Percentiles rank a stretch among this genome's conserved stretches.
These are phyloP conservation scores for Acrossocheilus fasciatus DNA, from an alignment of 2,797 vertebrate genomes.

Conservation along the genomic window DNA sequence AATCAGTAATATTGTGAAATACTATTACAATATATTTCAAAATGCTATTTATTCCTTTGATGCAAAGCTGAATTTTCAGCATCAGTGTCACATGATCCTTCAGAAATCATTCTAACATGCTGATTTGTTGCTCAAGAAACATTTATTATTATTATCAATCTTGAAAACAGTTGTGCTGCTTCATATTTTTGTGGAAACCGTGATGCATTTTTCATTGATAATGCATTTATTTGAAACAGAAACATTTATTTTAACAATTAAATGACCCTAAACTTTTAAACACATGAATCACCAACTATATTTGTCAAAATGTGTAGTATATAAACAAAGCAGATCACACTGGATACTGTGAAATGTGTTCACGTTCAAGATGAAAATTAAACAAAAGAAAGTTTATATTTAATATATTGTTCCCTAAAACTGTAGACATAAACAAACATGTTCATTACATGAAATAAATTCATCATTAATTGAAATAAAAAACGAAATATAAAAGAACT, in stretches of 20 bases:
- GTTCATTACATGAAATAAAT: too few species aligned
- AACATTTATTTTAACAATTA: background rate
- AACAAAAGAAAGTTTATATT: background rate
- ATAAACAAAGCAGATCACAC: background rate
- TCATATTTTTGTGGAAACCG: background rate
- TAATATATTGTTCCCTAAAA: background rate
- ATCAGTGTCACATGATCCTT: background rate
- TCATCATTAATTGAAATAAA: too few species aligned
- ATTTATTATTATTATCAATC: background rate
- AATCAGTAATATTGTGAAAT: background rate
- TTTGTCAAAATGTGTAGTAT: background rate
- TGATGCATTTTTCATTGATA: background rate
- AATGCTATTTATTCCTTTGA: background rate
- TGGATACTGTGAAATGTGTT: background rate
- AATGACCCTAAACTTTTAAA: background rate
- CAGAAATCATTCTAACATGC: background rate
- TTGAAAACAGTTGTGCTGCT: background rate
- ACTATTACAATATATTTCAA: background rate
- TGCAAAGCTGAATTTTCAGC: background rate
- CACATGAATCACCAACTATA: background rate
- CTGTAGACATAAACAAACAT: too few species aligned
- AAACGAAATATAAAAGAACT: too few species aligned
- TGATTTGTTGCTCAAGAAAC: background rate
- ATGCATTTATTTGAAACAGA: background rate
- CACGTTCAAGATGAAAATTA: background rate